Conservation (phyloP, 2,888 invertebrate genomes). For the Idaea biselata region DNA sequence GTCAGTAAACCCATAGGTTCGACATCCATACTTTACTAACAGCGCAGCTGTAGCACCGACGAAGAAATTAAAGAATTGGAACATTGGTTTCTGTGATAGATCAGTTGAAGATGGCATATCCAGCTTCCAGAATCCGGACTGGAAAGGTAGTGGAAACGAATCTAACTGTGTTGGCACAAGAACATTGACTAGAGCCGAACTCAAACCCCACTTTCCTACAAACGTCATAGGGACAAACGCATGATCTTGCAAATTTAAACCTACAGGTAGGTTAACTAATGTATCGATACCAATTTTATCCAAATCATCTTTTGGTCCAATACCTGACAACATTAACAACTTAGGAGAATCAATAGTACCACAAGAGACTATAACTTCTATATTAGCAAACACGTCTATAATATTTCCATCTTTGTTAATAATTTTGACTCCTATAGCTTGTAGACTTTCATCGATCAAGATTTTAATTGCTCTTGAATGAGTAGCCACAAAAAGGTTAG, state of each 20-base stretch:
- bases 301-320: conserved; percentile 56
- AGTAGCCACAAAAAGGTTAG: conserved; percentile 57
- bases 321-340: conserved; percentile 62
- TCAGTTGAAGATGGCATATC: conserved; percentile 28
- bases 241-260: conserved; percentile 65
- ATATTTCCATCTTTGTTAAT: conserved; percentile 35
- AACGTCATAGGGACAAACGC: conserved; percentile 43
- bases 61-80: conserved; percentile 58
- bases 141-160: conserved; percentile 50
- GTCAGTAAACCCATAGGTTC: conserved; percentile 33
- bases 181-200: conserved; percentile 51
- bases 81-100: conserved; percentile 43
- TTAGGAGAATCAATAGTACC: conserved; percentile 63
- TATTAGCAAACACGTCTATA: conserved; percentile 45
- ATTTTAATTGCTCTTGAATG: conserved; percentile 53
- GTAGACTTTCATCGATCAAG: conserved; percentile 46
- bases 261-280: conserved; percentile 60
- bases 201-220: conserved; percentile 48
- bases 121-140: conserved; percentile 50
- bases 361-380: conserved; percentile 63
- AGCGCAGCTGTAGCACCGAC: conserved; percentile 54
- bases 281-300: conserved; percentile 43
- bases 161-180: conserved; percentile 36
- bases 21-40: conserved; percentile 41
- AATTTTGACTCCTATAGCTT: conserved; percentile 55